Evolutionary conservation across 2,888 invertebrate genomes (phyloP).

Genomic region (Temnothorax ravouxi): DNA sequence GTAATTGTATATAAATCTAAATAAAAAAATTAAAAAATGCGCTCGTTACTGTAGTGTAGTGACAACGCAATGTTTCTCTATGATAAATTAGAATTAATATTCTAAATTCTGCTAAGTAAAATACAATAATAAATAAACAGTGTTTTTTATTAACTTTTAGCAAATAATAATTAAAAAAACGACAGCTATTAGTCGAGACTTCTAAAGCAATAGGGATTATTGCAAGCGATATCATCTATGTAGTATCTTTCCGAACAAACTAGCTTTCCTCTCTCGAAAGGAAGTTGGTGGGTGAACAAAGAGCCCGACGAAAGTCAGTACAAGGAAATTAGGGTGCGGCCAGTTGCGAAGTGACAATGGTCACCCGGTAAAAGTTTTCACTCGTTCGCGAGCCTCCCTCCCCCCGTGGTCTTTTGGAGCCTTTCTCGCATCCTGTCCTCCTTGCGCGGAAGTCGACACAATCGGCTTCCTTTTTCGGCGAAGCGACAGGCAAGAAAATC

Average conservation of each 20-base stretch:
- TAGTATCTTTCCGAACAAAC: constrained; percentile 15
- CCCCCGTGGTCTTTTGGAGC: constrained; percentile 46
- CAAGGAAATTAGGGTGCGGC: constrained; percentile 66
- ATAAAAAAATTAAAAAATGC: neutral
- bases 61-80: neutral
- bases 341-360: constrained; percentile 64
- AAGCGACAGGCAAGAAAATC: constrained; percentile 7
- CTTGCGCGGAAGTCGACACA: constrained; percentile 65
- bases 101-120: neutral
- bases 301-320: constrained; percentile 11
- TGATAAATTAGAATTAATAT: neutral
- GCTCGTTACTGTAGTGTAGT: neutral
- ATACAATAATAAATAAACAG: neutral
- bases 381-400: constrained; percentile 10
- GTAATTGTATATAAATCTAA: neutral
- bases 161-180: neutral
- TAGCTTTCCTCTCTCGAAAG: constrained; percentile 1
- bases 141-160: neutral
- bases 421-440: constrained; percentile 48
- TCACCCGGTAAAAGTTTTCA: constrained; percentile 68
- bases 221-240: neutral
- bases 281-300: constrained; percentile 40
- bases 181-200: neutral
- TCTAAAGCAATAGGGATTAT: neutral
- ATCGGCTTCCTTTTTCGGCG: constrained; percentile 68